Conservation (phyloP, 37 sponge, comb jelly and placozoan genomes). For the Agelas oroides region DNA sequence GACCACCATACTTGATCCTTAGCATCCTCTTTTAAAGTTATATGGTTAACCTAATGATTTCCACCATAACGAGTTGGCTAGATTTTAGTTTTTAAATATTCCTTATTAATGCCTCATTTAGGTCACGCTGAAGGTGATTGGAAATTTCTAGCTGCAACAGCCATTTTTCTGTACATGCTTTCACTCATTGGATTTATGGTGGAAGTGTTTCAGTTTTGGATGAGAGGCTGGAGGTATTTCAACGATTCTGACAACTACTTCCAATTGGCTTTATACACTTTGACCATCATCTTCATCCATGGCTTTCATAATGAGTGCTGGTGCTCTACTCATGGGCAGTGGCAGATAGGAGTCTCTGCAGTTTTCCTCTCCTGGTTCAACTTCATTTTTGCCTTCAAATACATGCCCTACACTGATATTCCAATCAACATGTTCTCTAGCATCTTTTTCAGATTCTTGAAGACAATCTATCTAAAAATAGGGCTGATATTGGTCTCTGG, state of each 20-base stretch:
- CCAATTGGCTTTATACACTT: too few species aligned
- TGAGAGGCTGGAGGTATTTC: too few species aligned
- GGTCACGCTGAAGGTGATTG: background rate
- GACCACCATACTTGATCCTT: too few species aligned
- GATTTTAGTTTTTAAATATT: too few species aligned
- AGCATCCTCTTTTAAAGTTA: too few species aligned
- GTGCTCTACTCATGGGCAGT: constrained; percentile 2
- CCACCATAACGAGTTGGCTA: too few species aligned
- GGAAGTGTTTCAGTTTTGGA: constrained; percentile 13
- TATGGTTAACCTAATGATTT: too few species aligned
- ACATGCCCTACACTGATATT: constrained; percentile 17
- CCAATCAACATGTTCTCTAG: constrained; percentile 32
- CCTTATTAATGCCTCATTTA: too few species aligned
- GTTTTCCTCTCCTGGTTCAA: constrained; percentile 48
- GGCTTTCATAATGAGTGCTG: background rate
- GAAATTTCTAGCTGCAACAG: background rate
- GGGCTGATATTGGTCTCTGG: constrained; percentile 27
- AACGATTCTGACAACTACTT: too few species aligned
- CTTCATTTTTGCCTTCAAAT: constrained; percentile 11
- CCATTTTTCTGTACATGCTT: background rate
- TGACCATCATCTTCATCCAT: constrained; percentile 11
- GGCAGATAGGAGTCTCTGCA: constrained; percentile 45
- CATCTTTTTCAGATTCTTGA: constrained; percentile 10
- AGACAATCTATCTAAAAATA: constrained; percentile 14
- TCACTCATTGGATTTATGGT: background rate